phyloP scores from a whole-genome alignment of 2,113 vertebrate genomes.

The Eonycteris spelaea region DNA sequence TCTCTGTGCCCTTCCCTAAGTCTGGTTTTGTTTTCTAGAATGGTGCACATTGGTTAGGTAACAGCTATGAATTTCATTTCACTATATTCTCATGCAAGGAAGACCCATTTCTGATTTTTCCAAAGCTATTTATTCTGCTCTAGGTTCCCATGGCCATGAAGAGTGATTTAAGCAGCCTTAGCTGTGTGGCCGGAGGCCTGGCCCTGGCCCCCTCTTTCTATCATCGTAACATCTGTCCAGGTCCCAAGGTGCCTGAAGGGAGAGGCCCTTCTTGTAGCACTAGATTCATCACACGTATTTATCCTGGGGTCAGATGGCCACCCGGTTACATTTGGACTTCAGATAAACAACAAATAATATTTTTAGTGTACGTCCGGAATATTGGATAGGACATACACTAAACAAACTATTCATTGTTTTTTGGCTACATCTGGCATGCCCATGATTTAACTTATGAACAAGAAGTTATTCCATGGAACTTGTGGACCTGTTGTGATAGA shows the following conservation, averaged over 20 bases:
- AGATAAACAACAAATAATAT: not conserved
- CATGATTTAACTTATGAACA: fast-evolving
- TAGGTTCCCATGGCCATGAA: not conserved
- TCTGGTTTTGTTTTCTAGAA: not conserved
- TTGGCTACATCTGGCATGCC: not conserved
- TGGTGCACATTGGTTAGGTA: fast-evolving
- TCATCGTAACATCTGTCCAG: no score
- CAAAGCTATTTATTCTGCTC: not conserved
- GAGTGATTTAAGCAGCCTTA: no score
- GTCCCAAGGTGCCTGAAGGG: not conserved
- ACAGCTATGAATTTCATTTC: fast-evolving
- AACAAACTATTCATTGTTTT: no score
- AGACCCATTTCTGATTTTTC: not conserved
- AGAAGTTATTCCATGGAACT: no score
- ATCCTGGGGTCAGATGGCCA: not conserved
- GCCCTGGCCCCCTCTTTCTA: not conserved
- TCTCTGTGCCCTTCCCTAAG: not conserved
- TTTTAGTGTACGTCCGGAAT: not conserved
- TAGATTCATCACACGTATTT: not conserved
- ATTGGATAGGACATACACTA: not conserved
- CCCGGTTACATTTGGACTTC: not conserved
- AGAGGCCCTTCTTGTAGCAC: not conserved
- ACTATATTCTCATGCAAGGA: not conserved
- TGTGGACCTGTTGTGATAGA: no score
- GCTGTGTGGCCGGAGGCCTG: not conserved